Percentiles rank a stretch among this genome's conserved stretches.
These are phyloP conservation scores for Ceratina calcarata DNA, from an alignment of 1,140 invertebrate species.

Conservation along the genomic window DNA sequence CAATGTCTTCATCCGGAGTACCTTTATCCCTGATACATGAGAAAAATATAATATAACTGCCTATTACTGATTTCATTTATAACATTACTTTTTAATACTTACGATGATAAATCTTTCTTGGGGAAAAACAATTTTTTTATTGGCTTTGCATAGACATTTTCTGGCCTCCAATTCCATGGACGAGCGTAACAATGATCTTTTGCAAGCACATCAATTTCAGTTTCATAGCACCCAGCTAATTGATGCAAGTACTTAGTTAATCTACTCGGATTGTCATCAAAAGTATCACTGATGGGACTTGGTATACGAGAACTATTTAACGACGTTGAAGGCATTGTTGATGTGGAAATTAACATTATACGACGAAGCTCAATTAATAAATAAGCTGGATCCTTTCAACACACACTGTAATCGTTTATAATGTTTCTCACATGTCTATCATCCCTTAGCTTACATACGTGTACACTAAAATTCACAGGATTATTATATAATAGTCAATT, in stretches of 20 bases:
- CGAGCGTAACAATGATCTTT: constrained; percentile 87
- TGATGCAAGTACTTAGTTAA: constrained; percentile 74
- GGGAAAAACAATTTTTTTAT: constrained; percentile 81
- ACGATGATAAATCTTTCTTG: constrained; percentile 62
- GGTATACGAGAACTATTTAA: constrained; percentile 51
- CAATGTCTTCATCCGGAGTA: constrained; percentile 76
- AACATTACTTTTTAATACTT: constrained; percentile 41
- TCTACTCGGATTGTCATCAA: constrained; percentile 74
- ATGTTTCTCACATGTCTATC: not conserved
- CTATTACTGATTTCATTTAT: not conserved
- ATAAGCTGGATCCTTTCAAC: not conserved
- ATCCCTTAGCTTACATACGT: not conserved
- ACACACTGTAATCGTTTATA: not conserved
- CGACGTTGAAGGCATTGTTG: constrained; percentile 50
- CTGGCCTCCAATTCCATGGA: constrained; percentile 86
- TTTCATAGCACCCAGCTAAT: constrained; percentile 73
- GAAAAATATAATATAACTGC: constrained; percentile 4
- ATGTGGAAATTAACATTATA: constrained; percentile 38
- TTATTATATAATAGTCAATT: constrained; percentile 5
- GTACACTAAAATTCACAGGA: constrained; percentile 1
- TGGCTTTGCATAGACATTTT: constrained; percentile 84
- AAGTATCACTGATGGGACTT: constrained; percentile 67
- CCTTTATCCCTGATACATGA: constrained; percentile 46
- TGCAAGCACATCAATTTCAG: constrained; percentile 72
- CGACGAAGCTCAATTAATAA: constrained; percentile 13